Base-by-base conservation (phyloP, 30 jellyfish, hydroid and myxozoan genomes). In the Turritopsis rubra region DNA sequence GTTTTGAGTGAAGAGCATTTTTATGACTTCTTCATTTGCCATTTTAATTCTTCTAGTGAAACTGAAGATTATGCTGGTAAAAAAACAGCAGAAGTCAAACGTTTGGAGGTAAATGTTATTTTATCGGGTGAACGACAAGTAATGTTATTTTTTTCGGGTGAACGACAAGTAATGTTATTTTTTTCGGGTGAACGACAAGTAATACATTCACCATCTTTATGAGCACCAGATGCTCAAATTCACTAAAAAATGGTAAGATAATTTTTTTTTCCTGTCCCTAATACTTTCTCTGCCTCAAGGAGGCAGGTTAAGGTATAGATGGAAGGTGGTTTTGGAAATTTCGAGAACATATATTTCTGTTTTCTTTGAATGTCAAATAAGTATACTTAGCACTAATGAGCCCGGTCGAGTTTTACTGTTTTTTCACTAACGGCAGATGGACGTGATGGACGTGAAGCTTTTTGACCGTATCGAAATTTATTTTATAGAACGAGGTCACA, bases 1-100 rank as follows among this genome's bases (percentile, higher is more conserved):
- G 60, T 13, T 41, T 41, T 41, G 13, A 41, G 60, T 41, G 60
- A 3, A 41, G 60, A n/a, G n/a, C n/a, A n/a, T n/a, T n/a, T n/a
- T n/a, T n/a, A n/a, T n/a, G n/a, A n/a, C n/a, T n/a, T n/a, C n/a
- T n/a, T n/a, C n/a, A n/a, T n/a, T n/a, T n/a, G n/a, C n/a, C n/a
- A n/a, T n/a, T n/a, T n/a, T n/a, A n/a, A n/a, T n/a, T n/a, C 13
- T 73, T 22, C 21, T 71, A 89, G 96, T 65, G 88, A 89, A 17
- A 84, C 96, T 1, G 96, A 89, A 75, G 88, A 84, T 21, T 75
- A 83, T 16, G 96, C 87, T 18, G 96, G 96, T 28, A 81, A 89
- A 65, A 89, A 89, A 74, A 83, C 96, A 65, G 94, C 96, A 4
- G 94, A 89, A 52, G 91, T 87, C 17, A 52, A 77, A 41, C 75